phyloP scores from a whole-genome alignment of 2,113 vertebrate species.

The Varanus komodoensis region DNA sequence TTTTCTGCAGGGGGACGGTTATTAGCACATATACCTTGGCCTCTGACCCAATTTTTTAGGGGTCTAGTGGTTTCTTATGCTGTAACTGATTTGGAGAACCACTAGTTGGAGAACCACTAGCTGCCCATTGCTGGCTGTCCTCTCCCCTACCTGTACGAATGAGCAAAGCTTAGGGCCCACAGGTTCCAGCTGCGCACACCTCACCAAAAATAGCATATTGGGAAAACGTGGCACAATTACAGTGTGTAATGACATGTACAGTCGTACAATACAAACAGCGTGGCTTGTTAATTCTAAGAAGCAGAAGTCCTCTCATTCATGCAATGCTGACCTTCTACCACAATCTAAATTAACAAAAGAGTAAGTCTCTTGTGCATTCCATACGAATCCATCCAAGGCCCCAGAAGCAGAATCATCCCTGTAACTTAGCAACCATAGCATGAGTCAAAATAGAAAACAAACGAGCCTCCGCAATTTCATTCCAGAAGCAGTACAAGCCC shows the following conservation, averaged over 20 bases:
- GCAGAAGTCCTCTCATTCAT: background rate
- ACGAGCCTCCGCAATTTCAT: background rate
- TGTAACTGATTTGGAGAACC: no score
- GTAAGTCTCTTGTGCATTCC: background rate
- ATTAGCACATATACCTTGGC: no score
- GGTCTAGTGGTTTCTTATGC: no score
- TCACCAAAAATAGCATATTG: background rate
- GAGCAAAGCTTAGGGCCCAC: background rate
- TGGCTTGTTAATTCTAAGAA: background rate
- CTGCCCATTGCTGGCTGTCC: no score
- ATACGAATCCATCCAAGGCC: rapidly evolving
- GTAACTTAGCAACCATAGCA: background rate
- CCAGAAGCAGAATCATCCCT: rapidly evolving
- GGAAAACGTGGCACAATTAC: background rate
- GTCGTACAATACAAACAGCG: background rate
- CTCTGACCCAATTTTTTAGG: no score
- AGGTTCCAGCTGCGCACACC: background rate
- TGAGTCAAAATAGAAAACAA: background rate
- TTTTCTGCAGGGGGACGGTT: no score
- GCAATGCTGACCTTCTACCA: background rate
- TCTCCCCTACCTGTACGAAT: no score
- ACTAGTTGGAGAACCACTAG: no score
- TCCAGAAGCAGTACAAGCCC: rapidly evolving
- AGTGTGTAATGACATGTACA: background rate
- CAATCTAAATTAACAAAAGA: background rate